Percentiles rank a stretch among this genome's conserved stretches.
phyloP scores from a whole-genome alignment of 2,888 invertebrate species.

The Hoplodrina blanda region DNA sequence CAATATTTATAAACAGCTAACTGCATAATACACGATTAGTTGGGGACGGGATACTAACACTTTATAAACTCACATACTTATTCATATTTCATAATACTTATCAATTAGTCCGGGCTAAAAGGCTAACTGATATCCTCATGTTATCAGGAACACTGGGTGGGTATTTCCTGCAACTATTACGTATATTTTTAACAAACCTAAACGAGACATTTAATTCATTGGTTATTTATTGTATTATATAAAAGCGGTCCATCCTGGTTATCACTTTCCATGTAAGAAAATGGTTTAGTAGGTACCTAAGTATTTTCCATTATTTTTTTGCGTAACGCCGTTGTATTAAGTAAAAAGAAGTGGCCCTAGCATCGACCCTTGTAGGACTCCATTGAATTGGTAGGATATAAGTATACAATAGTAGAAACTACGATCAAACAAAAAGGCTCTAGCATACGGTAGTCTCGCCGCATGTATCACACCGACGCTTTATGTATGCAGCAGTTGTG shows the following conservation, averaged over 20 bases:
- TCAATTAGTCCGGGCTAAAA: conserved; percentile 2
- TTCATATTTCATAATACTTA: conserved; percentile 18
- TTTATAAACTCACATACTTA: conserved; percentile 4
- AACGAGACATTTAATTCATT: not conserved
- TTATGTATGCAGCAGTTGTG: not conserved
- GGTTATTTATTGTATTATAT: not conserved
- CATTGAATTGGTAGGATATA: not conserved
- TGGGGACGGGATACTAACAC: conserved; percentile 19
- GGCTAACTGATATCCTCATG: conserved; percentile 13
- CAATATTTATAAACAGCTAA: conserved; percentile 38
- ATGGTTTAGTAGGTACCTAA: not conserved
- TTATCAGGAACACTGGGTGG: conserved; percentile 3
- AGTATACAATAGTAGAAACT: conserved; percentile 6
- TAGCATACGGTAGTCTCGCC: not conserved
- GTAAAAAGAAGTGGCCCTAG: not conserved
- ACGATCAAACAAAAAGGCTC: not conserved
- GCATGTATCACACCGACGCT: not conserved
- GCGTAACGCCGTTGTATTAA: not conserved
- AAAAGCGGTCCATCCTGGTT: not conserved
- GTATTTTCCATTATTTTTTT: not conserved
- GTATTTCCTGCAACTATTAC: not conserved
- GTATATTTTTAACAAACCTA: not conserved
- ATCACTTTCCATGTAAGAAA: not conserved
- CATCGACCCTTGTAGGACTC: not conserved
- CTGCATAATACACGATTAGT: conserved; percentile 29